These are phyloP conservation scores for Thinocorus orbignyianus DNA, from an alignment of 2,113 vertebrate species.

Conservation along the genomic window DNA sequence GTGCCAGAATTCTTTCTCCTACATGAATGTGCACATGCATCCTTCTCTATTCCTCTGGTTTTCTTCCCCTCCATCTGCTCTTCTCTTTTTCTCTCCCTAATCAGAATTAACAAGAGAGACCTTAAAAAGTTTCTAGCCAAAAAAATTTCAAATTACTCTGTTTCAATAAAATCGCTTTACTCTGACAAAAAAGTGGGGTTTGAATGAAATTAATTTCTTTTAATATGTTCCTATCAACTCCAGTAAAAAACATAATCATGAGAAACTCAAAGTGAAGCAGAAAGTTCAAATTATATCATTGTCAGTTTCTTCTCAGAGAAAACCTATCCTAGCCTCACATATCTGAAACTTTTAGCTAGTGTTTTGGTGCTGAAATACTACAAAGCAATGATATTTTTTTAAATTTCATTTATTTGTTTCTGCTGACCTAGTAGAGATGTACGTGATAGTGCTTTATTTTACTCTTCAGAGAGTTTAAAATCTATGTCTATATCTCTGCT, in stretches of 20 bases:
- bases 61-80: not conserved
- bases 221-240: not conserved
- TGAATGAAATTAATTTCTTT: not conserved
- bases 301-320: not conserved
- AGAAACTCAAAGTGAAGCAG: not conserved
- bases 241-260: not conserved
- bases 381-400: not conserved
- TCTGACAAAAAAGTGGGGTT: not conserved
- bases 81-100: not conserved
- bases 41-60: not conserved
- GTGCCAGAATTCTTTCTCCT: not conserved
- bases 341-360: not conserved
- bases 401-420: not conserved
- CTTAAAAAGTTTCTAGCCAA: not conserved
- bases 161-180: not conserved
- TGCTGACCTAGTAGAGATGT: not conserved
- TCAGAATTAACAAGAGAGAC: not conserved
- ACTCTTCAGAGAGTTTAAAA: slow-evolving; percentile 2
- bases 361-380: not conserved
- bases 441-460: not conserved
- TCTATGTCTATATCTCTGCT: not conserved
- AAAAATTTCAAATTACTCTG: not conserved
- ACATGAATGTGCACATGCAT: not conserved
- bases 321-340: not conserved
- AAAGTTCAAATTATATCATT: not conserved